Base-by-base conservation (phyloP, 1,140 invertebrate species). In the Antheraea mylitta region DNA sequence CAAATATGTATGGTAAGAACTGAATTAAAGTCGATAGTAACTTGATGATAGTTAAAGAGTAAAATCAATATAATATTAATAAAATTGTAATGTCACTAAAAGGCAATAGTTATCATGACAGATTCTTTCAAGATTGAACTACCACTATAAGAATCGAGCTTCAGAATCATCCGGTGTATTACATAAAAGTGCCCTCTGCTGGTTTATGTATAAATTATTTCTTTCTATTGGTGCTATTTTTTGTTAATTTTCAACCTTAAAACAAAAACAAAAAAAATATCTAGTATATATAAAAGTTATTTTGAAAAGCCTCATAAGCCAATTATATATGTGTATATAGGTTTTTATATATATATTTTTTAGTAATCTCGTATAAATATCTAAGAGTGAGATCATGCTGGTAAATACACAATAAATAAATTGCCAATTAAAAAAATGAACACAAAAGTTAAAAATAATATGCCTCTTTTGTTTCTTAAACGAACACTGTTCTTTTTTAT, bases 361-460 rank as follows among this genome's bases (percentile, higher is more conserved):
- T 90, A 86, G 84, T 90, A 90, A 90, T 92, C 88, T 92, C 90
- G 82, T 90, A 90, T 90, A 91, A 89, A 90, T 90, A 90, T 88
- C 85, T 92, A 90, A 90, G 82, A 85, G 81, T 92, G 90, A 90
- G 90, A 92, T 92, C 90, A 92, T 83, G 83, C 82, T 86, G 87
- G 81, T 90, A 90, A 86, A 83, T 80, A 88, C 80, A 61, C 19
- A 91, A 89, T 88, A 92, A 90, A 90, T 86, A 88, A 86, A 82
- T 84, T 91, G 90, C 90, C 90, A 80, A 90, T 89, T 53, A 53
- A 53, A 53, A 53, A 82, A 83, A 90, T 90, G 88, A 92, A 92
- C 90, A 92, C 88, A 92, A 90, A 53, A 53, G 73, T 75, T 89
- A 82, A 74, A 82, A 90, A 85, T 77, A 86, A 91, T 88, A 90